These are phyloP conservation scores for Casuarius casuarius DNA, from an alignment of 2,113 vertebrate species.

Conservation along the genomic window DNA sequence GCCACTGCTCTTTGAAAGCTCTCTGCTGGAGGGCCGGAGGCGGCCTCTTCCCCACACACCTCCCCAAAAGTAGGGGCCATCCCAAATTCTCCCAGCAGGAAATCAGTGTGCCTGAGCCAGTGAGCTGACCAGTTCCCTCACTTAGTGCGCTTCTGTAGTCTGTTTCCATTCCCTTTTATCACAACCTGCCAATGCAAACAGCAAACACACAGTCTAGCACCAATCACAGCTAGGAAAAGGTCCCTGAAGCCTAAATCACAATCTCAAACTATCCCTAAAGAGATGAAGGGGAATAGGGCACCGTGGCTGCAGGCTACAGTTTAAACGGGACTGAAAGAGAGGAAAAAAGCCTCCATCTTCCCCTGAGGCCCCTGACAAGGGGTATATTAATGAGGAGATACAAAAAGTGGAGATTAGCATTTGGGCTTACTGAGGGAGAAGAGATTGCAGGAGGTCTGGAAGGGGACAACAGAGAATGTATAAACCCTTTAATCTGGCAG, in stretches of 20 bases:
- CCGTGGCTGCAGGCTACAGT: background rate
- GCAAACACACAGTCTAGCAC: background rate
- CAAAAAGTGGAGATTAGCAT: background rate
- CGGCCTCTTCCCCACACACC: background rate
- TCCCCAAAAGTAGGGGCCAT: background rate
- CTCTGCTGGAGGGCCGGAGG: background rate
- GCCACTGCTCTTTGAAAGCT: background rate
- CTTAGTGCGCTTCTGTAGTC: background rate
- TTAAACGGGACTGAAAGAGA: background rate
- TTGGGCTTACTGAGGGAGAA: background rate
- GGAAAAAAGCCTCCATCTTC: background rate
- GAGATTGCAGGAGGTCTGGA: background rate
- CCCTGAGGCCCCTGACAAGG: background rate
- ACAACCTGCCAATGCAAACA: background rate
- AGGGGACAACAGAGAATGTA: background rate
- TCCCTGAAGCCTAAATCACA: background rate
- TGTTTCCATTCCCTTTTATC: background rate
- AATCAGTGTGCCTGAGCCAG: background rate
- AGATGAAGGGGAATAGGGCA: background rate
- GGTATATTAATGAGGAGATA: conserved; percentile 25
- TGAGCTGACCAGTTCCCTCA: background rate
- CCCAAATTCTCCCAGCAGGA: background rate
- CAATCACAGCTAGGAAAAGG: background rate
- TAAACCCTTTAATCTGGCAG: conserved; percentile 62
- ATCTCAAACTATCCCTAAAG: background rate